These are phyloP conservation scores for Drosophila tripunctata DNA, from an alignment of 2,888 invertebrate genomes.

Conservation along the genomic window DNA sequence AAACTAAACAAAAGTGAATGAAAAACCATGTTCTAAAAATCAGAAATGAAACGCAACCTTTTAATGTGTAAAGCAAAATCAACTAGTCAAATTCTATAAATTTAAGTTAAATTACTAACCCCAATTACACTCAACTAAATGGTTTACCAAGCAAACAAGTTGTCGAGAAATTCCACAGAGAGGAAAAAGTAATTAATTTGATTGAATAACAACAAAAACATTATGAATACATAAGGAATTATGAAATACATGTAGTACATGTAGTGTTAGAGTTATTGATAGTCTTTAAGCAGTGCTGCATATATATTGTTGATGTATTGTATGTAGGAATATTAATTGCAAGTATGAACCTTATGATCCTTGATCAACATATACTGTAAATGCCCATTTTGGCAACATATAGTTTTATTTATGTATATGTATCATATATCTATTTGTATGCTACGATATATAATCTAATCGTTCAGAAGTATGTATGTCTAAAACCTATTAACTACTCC, in stretches of 20 bases:
- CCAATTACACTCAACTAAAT: slow-evolving; percentile 73
- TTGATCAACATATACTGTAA: slow-evolving; percentile 48
- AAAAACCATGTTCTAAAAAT: slow-evolving; percentile 42
- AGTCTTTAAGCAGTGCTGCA: slow-evolving; percentile 55
- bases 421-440: slow-evolving; percentile 51
- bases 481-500: slow-evolving; percentile 41
- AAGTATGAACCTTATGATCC: slow-evolving; percentile 49
- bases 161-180: slow-evolving; percentile 38
- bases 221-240: slow-evolving; percentile 12
- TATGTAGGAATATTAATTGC: slow-evolving; percentile 35
- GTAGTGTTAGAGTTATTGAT: slow-evolving; percentile 60
- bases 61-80: slow-evolving; percentile 81
- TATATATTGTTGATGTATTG: slow-evolving; percentile 38
- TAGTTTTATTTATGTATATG: slow-evolving; percentile 57
- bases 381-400: slow-evolving; percentile 61
- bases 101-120: slow-evolving; percentile 76
- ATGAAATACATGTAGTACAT: slow-evolving; percentile 22
- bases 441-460: slow-evolving; percentile 40
- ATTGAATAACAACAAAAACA: slow-evolving; percentile 34
- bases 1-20: slow-evolving; percentile 29
- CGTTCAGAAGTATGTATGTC: slow-evolving; percentile 27
- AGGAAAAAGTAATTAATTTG: slow-evolving; percentile 21
- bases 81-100: slow-evolving; percentile 82
- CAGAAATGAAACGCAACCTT: slow-evolving; percentile 42
- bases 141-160: slow-evolving; percentile 29